Evolutionary conservation across 2,797 vertebrate genomes (phyloP).

Genomic region (Callimico goeldii): DNA sequence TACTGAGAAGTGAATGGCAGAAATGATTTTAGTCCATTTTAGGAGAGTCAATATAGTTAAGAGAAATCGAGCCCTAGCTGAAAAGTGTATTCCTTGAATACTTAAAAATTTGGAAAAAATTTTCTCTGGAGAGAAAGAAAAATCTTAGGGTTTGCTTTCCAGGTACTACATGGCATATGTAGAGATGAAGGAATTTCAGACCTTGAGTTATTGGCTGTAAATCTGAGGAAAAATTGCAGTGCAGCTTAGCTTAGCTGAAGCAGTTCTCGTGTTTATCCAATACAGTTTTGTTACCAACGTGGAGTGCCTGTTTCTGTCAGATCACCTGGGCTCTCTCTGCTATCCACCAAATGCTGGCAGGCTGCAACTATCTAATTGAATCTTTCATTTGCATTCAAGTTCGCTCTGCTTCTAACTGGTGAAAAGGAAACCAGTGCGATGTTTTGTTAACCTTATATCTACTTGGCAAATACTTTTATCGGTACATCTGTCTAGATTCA

Average conservation of each 20-base stretch:
- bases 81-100: slow-evolving; percentile 45
- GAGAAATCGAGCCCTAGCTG: slow-evolving; percentile 62
- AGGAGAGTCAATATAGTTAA: slow-evolving; percentile 62
- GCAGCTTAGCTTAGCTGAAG: neutral
- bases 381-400: slow-evolving; percentile 61
- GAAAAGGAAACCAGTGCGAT: neutral
- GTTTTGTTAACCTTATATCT: slow-evolving; percentile 41
- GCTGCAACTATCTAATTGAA: slow-evolving; percentile 36
- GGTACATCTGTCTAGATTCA: slow-evolving; percentile 37
- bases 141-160: slow-evolving; percentile 32
- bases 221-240: slow-evolving; percentile 5
- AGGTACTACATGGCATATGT: neutral
- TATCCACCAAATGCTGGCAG: neutral
- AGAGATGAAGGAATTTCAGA: slow-evolving; percentile 41
- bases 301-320: slow-evolving; percentile 40
- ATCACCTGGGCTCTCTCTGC: neutral
- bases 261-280: slow-evolving; percentile 25
- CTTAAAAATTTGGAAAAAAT: slow-evolving; percentile 51
- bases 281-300: neutral
- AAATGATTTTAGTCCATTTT: slow-evolving; percentile 55
- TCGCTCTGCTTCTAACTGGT: neutral
- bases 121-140: slow-evolving; percentile 32
- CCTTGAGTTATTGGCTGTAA: slow-evolving; percentile 60
- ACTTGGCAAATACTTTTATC: slow-evolving; percentile 33
- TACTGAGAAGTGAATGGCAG: slow-evolving; percentile 39